Conservation (phyloP, 2,888 invertebrate species). For the Meteorus colon region DNA sequence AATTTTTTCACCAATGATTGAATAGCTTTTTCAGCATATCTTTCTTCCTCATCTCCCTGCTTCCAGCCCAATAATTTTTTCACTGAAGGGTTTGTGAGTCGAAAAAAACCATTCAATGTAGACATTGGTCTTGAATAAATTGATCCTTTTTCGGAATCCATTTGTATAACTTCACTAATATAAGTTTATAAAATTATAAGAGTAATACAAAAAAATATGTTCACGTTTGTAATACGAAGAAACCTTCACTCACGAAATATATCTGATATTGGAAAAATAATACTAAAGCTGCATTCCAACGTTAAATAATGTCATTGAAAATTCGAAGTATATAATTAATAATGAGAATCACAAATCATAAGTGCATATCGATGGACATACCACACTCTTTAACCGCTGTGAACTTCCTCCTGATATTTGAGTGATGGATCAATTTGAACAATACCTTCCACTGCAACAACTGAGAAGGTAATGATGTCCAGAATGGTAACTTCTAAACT, state of each 20-base stretch:
- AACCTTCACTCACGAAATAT: background rate
- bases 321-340: conserved; percentile 8
- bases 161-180: conserved; percentile 61
- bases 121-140: conserved; percentile 93
- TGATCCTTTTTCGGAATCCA: conserved; percentile 92
- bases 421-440: no score
- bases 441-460: no score
- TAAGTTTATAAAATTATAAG: background rate
- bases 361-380: conserved; percentile 42
- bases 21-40: conserved; percentile 98
- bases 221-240: background rate
- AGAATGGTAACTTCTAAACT: no score
- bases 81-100: conserved; percentile 97
- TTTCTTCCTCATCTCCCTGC: conserved; percentile 96
- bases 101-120: conserved; percentile 93
- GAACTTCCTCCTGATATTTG: no score
- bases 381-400: conserved; percentile 18
- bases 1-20: conserved; percentile 95
- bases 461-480: no score
- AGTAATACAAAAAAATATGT: background rate
- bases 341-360: conserved; percentile 35
- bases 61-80: conserved; percentile 98
- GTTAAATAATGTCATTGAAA: background rate
- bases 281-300: background rate
- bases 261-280: background rate